These are phyloP conservation scores for Hylaea fasciaria DNA, from an alignment of 2,888 invertebrate species.

Conservation along the genomic window DNA sequence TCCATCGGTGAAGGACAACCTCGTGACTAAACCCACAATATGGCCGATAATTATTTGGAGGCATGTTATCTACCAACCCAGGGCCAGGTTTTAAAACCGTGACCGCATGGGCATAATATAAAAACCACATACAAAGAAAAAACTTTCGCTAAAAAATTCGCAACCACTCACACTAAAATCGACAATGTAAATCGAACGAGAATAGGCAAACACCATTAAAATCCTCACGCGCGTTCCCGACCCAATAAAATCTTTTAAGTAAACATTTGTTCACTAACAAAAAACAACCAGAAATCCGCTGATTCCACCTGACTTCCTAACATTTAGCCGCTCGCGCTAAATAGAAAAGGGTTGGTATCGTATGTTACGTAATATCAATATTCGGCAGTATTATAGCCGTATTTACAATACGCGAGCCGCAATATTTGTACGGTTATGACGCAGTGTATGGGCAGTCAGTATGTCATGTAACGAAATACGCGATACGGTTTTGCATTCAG, in stretches of 20 bases:
- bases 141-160: not conserved
- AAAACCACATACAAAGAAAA: not conserved
- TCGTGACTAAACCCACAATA: no score
- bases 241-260: constrained; percentile 35
- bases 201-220: constrained; percentile 23
- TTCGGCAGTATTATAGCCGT: constrained; percentile 36
- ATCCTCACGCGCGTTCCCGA: constrained; percentile 18
- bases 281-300: constrained; percentile 32
- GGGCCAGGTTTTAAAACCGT: no score
- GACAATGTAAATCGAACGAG: constrained; percentile 19
- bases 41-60: no score
- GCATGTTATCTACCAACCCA: no score
- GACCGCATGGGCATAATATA: no score
- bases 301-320: constrained; percentile 26
- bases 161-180: constrained; percentile 7
- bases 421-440: constrained; percentile 37
- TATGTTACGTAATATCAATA: constrained; percentile 39
- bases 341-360: constrained; percentile 42
- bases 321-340: constrained; percentile 39
- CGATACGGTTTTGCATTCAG: not conserved
- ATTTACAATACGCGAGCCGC: constrained; percentile 40
- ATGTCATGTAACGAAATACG: not conserved
- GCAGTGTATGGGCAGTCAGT: constrained; percentile 9
- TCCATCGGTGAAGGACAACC: no score
- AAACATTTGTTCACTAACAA: constrained; percentile 31